phyloP scores from a whole-genome alignment of 2,113 vertebrate species.

The Clarias gariepinus region DNA sequence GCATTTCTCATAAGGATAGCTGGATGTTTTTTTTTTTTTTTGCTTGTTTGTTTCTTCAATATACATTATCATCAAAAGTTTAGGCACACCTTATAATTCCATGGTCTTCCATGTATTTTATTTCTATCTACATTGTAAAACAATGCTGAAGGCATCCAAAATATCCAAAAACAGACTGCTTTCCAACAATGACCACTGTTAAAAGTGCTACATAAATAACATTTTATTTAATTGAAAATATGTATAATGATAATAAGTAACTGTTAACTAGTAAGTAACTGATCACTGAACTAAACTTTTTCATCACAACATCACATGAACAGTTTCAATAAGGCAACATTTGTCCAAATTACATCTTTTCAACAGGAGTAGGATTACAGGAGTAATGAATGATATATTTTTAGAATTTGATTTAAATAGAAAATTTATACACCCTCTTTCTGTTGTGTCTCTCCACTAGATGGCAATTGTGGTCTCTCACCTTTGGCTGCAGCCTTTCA shows the following conservation, averaged over 20 bases:
- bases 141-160: too few relatives aligned
- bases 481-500: conserved; percentile 91
- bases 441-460: conserved; percentile 42
- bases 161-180: too few relatives aligned
- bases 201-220: too few relatives aligned
- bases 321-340: neutral
- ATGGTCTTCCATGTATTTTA: too few relatives aligned
- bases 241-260: neutral
- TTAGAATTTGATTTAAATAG: neutral
- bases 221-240: too few relatives aligned
- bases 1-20: too few relatives aligned
- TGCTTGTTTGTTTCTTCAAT: too few relatives aligned
- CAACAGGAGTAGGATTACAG: neutral
- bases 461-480: conserved; percentile 62
- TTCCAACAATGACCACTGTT: too few relatives aligned
- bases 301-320: neutral
- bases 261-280: neutral
- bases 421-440: neutral
- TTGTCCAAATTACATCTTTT: neutral
- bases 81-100: too few relatives aligned
- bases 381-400: neutral
- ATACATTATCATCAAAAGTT: too few relatives aligned
- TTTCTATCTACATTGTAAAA: too few relatives aligned
- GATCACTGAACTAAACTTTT: neutral
- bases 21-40: too few relatives aligned